phyloP scores from a whole-genome alignment of 2,113 vertebrate genomes.

The Pollachius pollachius region DNA sequence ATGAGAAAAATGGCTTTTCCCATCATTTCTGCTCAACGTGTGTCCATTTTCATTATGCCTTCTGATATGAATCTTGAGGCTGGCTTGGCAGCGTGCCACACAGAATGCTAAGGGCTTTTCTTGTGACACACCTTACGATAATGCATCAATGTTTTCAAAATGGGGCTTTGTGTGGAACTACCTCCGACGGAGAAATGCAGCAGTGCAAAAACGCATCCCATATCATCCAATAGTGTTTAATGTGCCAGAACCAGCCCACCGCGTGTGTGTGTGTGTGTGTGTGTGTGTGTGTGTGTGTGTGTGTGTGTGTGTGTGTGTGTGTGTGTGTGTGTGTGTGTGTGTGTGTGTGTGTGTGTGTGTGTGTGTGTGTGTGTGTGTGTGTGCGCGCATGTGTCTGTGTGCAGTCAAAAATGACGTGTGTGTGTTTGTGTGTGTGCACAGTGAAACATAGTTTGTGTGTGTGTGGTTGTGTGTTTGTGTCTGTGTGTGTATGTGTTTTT shows the following conservation, averaged over 20 bases:
- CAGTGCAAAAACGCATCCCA: no score
- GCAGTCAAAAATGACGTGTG: background rate
- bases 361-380: slow-evolving; percentile 1
- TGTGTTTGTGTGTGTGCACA: background rate
- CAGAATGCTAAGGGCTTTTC: no score
- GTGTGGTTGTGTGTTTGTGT: slow-evolving; percentile 1
- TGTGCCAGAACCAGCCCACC: slow-evolving; percentile 60
- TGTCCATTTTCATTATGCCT: no score
- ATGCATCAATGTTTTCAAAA: no score
- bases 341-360: background rate
- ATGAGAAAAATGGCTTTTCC: background rate
- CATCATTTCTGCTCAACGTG: background rate
- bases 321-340: slow-evolving; percentile 6
- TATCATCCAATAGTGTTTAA: slow-evolving; percentile 30
- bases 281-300: background rate
- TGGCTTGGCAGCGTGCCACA: no score
- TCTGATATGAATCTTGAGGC: no score
- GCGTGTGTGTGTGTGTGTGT: slow-evolving; percentile 34
- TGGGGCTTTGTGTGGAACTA: no score
- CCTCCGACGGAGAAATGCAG: no score
- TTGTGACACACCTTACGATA: no score
- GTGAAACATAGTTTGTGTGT: background rate
- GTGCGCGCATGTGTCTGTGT: background rate
- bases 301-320: slow-evolving; percentile 2
- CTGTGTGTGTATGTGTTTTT: background rate